A percentile compares a stretch with the other conserved stretches of the same genome.
Conservation (phyloP, 2,888 invertebrate genomes). For the Lithophane semibrunnea region DNA sequence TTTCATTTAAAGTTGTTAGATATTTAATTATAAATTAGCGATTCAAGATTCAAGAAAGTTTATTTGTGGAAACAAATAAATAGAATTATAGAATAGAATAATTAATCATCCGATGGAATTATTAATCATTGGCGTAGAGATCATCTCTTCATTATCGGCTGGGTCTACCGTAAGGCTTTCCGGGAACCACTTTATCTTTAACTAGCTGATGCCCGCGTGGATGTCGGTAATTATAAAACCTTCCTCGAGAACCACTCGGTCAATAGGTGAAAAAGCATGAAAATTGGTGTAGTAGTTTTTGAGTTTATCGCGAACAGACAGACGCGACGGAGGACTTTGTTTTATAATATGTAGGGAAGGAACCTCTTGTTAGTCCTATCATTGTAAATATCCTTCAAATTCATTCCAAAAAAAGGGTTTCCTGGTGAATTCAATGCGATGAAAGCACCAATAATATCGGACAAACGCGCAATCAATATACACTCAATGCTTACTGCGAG, state of each 20-base stretch:
- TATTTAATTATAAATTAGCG: background rate
- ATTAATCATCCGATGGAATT: no score
- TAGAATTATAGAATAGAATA: no score
- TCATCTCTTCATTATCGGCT: background rate
- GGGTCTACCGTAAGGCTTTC: background rate
- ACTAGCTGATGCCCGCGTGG: no score
- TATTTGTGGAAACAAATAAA: no score
- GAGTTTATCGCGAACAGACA: no score
- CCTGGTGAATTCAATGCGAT: constrained; percentile 2
- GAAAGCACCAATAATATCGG: constrained; percentile 27
- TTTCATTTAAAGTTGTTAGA: background rate
- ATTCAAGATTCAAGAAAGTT: no score
- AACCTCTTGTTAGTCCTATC: background rate
- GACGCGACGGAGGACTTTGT: no score
- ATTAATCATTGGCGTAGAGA: background rate
- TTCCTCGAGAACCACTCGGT: no score
- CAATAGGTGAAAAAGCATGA: no score
- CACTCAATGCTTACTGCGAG: constrained; percentile 15
- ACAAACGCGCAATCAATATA: constrained; percentile 34
- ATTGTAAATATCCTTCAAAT: background rate
- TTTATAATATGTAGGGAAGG: no score
- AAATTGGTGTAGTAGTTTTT: no score
- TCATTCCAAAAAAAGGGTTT: background rate
- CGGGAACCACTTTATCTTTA: background rate
- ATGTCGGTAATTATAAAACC: no score